Evolutionary conservation across 2,888 invertebrate genomes (phyloP).

Genomic region (Onchidella celtica): DNA sequence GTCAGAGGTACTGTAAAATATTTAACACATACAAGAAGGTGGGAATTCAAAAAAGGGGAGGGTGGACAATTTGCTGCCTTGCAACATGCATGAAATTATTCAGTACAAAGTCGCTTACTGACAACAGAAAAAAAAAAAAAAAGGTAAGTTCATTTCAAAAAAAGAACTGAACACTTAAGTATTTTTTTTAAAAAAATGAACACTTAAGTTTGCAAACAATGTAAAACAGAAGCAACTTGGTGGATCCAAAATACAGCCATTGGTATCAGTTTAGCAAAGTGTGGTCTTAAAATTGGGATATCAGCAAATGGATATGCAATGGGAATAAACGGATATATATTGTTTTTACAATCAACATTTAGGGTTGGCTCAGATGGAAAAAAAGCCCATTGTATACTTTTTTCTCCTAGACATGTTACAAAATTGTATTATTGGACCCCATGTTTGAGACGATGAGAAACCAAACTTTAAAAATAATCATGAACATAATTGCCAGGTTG

Average conservation of each 20-base stretch:
- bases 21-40: not conserved
- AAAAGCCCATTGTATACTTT: not conserved
- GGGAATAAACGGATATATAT: not conserved
- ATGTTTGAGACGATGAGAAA: not conserved
- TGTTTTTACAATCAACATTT: not conserved
- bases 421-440: no score
- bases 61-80: conserved; percentile 28
- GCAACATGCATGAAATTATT: conserved; percentile 23
- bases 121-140: not conserved
- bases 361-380: not conserved
- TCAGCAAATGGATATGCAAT: not conserved
- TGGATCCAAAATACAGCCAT: not conserved
- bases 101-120: not conserved
- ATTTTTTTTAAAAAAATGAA: no score
- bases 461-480: not conserved
- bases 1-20: conserved; percentile 15
- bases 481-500: no score
- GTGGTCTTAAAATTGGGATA: not conserved
- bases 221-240: not conserved
- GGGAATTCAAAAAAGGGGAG: not conserved
- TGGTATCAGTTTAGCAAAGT: not conserved
- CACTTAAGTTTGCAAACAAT: not conserved
- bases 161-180: not conserved
- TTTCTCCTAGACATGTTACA: no score
- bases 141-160: not conserved